These are phyloP conservation scores for Brachynemurus nebulosus DNA, from an alignment of 2,888 invertebrate genomes.

Conservation along the genomic window DNA sequence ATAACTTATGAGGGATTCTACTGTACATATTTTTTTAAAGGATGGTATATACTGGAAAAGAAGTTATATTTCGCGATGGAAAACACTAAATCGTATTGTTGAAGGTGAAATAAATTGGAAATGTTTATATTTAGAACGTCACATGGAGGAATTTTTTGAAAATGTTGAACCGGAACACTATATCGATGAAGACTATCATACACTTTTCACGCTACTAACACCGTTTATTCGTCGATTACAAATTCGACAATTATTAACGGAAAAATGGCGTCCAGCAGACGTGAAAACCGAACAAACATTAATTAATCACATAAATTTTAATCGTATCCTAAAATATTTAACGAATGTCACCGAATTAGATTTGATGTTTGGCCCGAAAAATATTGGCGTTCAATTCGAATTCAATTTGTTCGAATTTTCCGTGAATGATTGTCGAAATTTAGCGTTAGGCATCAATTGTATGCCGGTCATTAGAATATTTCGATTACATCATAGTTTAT, in stretches of 20 bases:
- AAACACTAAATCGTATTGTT: constrained; percentile 18
- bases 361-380: constrained; percentile 34
- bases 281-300: constrained; percentile 29
- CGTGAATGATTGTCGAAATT: constrained; percentile 39
- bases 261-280: constrained; percentile 35
- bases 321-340: constrained; percentile 36
- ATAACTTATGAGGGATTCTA: too few relatives aligned
- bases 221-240: constrained; percentile 38
- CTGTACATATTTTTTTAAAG: too few relatives aligned
- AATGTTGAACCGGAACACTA: constrained; percentile 28
- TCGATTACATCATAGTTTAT: constrained; percentile 42
- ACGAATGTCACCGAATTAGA: constrained; percentile 38
- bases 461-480: constrained; percentile 37
- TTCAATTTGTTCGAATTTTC: constrained; percentile 48
- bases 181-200: constrained; percentile 27
- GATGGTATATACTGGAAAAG: constrained; percentile 53
- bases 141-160: constrained; percentile 28
- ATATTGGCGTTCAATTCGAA: constrained; percentile 37
- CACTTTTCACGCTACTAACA: constrained; percentile 30
- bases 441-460: constrained; percentile 38
- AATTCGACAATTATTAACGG: constrained; percentile 38
- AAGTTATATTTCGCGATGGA: constrained; percentile 31
- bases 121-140: constrained; percentile 27
- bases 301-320: constrained; percentile 43
- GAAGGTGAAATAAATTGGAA: constrained; percentile 29